Evolutionary conservation across 2,797 vertebrate species (phyloP), one percentile per base, ranked within the genome.

Genomic region (Garrulus glandarius): DNA sequence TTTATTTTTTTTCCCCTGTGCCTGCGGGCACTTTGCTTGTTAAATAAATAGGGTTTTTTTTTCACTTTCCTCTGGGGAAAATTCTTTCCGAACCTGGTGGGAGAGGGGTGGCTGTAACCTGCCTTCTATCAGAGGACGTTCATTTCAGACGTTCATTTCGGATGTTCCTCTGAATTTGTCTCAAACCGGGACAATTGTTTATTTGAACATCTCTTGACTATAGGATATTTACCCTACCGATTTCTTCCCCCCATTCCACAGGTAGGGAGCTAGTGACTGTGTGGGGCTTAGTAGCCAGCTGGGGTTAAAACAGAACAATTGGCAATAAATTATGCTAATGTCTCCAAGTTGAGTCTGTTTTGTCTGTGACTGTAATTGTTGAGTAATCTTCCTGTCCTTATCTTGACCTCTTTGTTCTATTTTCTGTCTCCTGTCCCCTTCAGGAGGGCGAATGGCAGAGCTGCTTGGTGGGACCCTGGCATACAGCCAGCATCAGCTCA

Each of bases 191-290:
- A 47, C 23, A 47, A 24, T 9, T 47, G 17, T 71, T 90, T 61
- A 64, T 61, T 59, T 87, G 43, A 52, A 11, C 32, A 56, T 44
- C 44, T 89, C 78, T 29, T 5, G 10, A 19, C 12, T 29, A n/a
- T 4, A 41, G 14, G 9, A 26, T 11, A 15, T 52, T 77, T 50
- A 52, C 13, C 26, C 44, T 22, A 36, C 12, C 0, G 0, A 29
- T 26, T 49, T 39, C 19, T 39, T 4, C 8, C 15, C 16, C 11
- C 5, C 22, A n/a, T 79, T 79, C 46, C 41, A 61, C 27, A 30
- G 29, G 18, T n/a, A 15, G 17, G 41, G 27, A 67, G 27, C 32
- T 55, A 79, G 16, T 55, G 60, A 37, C 19, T 43, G 29, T 65
- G 11, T n/a, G 55, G 16, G 10, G 43, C 32, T 55, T 68, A 68